Percentiles rank a stretch among this genome's conserved stretches.
These are phyloP conservation scores for Rhinichthys osculus DNA, from an alignment of 2,797 vertebrate species.

Conservation along the genomic window DNA sequence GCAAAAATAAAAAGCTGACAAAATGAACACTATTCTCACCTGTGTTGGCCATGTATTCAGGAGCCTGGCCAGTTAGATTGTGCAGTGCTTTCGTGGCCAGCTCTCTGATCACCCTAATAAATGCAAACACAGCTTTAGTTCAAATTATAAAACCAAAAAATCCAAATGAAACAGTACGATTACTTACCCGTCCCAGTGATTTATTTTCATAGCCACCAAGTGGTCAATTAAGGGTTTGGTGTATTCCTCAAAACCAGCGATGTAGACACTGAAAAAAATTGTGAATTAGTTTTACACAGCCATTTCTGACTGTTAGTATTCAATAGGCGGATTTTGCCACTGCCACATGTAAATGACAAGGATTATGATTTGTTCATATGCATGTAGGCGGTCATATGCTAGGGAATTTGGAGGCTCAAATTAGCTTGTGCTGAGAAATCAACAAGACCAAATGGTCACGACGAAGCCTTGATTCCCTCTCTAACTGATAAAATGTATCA, in stretches of 20 bases:
- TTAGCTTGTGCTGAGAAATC: neutral
- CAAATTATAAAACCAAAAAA: neutral
- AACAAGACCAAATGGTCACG: neutral
- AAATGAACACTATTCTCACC: conserved; percentile 75
- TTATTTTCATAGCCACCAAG: conserved; percentile 88
- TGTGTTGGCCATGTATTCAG: conserved; percentile 84
- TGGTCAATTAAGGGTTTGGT: conserved; percentile 92
- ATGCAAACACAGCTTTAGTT: conserved; percentile 16
- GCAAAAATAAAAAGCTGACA: neutral
- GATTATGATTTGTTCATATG: neutral
- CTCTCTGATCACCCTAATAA: conserved; percentile 85
- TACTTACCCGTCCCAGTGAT: conserved; percentile 92
- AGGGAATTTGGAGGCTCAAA: neutral
- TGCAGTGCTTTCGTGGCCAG: conserved; percentile 88
- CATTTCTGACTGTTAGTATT: neutral
- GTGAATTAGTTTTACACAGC: neutral
- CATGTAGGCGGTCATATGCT: neutral
- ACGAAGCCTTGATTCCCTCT: neutral
- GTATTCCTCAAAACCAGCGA: conserved; percentile 93
- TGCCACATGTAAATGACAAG: neutral
- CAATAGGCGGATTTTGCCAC: neutral
- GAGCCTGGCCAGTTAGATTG: conserved; percentile 85
- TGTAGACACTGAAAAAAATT: conserved; percentile 78
- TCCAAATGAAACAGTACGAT: neutral
- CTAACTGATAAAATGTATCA: neutral